phyloP scores from a whole-genome alignment of 1,140 invertebrate species.

The Zaprionus ghesquierei region DNA sequence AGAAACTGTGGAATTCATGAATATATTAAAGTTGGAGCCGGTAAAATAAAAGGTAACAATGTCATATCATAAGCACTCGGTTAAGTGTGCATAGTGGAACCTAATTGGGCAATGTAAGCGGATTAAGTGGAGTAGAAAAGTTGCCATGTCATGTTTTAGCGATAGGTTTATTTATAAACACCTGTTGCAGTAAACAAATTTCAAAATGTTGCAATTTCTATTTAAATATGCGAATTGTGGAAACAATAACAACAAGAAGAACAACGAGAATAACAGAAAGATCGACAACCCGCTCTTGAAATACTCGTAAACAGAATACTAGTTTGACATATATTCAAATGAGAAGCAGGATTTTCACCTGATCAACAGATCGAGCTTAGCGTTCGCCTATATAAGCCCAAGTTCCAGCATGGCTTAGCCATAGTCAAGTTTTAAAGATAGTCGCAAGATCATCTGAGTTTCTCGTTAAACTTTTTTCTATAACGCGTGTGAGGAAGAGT shows the following conservation, averaged over 20 bases:
- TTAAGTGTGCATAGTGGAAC: conserved; percentile 39
- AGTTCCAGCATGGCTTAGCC: conserved; percentile 27
- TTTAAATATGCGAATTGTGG: conserved; percentile 53
- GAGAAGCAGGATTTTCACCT: conserved; percentile 72
- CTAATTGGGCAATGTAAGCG: background rate
- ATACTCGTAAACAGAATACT: conserved; percentile 80
- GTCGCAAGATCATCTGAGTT: conserved; percentile 56
- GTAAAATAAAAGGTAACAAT: conserved; percentile 19
- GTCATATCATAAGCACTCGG: conserved; percentile 35
- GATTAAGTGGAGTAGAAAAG: conserved; percentile 27
- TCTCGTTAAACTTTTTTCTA: conserved; percentile 13
- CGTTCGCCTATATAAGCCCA: conserved; percentile 62
- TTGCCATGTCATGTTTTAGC: background rate
- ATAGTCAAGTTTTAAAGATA: conserved; percentile 58
- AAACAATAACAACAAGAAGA: conserved; percentile 23
- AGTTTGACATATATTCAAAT: conserved; percentile 81
- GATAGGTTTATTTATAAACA: conserved; percentile 24
- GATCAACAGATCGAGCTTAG: conserved; percentile 24
- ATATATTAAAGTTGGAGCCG: conserved; percentile 57
- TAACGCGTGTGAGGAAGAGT: conserved; percentile 67
- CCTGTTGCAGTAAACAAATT: conserved; percentile 75
- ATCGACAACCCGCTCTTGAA: conserved; percentile 48
- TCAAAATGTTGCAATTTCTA: conserved; percentile 37
- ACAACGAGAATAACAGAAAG: conserved; percentile 40
- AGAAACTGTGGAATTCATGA: conserved; percentile 49